Evolutionary conservation across 2,797 vertebrate genomes (phyloP).

Genomic region (Acrossocheilus wenchowensis): DNA sequence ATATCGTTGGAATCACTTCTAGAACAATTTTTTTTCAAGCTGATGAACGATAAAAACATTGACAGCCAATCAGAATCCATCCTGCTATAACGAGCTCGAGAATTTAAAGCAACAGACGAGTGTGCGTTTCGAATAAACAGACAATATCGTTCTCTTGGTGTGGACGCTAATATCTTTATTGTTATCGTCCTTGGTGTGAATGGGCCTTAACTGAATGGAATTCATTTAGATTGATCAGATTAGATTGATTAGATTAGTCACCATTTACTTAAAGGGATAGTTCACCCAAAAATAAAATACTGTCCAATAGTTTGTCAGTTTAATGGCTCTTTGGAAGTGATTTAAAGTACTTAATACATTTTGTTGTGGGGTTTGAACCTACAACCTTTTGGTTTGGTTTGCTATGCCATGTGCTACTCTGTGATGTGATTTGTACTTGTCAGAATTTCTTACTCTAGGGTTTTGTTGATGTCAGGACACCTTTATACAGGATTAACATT

Average conservation of each 20-base stretch:
- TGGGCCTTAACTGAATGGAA: background rate
- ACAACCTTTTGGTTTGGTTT: constrained; percentile 7
- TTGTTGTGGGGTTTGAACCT: background rate
- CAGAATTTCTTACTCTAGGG: background rate
- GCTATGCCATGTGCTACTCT: background rate
- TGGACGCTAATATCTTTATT: no score
- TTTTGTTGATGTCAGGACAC: constrained; percentile 15
- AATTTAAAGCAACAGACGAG: no score
- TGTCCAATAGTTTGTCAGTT: background rate
- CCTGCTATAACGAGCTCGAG: no score
- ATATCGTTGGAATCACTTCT: background rate
- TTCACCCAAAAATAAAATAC: background rate
- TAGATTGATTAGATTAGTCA: background rate
- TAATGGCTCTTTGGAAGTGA: background rate
- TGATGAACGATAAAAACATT: no score
- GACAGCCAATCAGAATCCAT: no score
- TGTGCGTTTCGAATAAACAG: no score
- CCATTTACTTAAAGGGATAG: background rate
- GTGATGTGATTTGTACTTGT: constrained; percentile 11
- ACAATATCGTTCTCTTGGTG: no score
- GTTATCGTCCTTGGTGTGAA: no score
- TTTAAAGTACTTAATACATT: background rate
- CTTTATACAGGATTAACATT: constrained; percentile 30
- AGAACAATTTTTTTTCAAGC: no score
- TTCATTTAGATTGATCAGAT: background rate